Evolutionary conservation across 2,797 vertebrate species (phyloP), one percentile per base, ranked within the genome.

Genomic region (Oryzias dopingdopingensis): DNA sequence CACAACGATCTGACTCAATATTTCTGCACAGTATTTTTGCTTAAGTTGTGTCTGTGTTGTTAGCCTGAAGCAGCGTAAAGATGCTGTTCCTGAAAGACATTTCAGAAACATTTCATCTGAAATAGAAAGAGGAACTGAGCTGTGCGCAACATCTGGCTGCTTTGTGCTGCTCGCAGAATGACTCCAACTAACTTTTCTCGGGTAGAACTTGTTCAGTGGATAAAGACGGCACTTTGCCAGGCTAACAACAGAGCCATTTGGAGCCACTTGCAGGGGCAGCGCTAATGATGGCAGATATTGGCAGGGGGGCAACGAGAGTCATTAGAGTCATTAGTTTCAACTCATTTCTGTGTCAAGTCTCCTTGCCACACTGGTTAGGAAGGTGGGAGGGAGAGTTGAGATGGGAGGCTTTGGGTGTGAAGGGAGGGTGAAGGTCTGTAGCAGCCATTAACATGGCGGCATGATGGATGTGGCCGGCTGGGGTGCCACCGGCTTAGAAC

Each of bases 321-420:
- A 83, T 85, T 84, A 85, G 59, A 79, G 69, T 83, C 81, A 86
- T 87, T 86, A 83, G 77, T 81, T 83, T 84, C 66, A 82, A 77
- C 79, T 86, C 62, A 80, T 87, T 86, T 83, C 74, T 82, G 76
- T 80, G 80, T 82, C 83, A 81, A 73, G 68, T 72, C 76, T 76
- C 71, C 56, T 66, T 70, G 63, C 71, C 62, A 74, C 58, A 53
- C 63, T 57, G 65, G 67, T 61, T 74, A 64, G 79, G 49, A 58
- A 52, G 14, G 59, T 46, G 26, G 22, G 47, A 17, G 29, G 22
- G n/a, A 15, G 22, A 14, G 43, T 16, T 23, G 4, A 54, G 40
- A 42, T 50, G 66, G 54, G 54, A 20, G 8, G 13, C 32, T 72
- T 58, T 59, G 54, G 59, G 59, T 20, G 54, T 46, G 50, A 32